Percentiles rank a stretch among this genome's conserved stretches.
phyloP scores from a whole-genome alignment of 2,797 vertebrate species.

The Neosalanx taihuensis region DNA sequence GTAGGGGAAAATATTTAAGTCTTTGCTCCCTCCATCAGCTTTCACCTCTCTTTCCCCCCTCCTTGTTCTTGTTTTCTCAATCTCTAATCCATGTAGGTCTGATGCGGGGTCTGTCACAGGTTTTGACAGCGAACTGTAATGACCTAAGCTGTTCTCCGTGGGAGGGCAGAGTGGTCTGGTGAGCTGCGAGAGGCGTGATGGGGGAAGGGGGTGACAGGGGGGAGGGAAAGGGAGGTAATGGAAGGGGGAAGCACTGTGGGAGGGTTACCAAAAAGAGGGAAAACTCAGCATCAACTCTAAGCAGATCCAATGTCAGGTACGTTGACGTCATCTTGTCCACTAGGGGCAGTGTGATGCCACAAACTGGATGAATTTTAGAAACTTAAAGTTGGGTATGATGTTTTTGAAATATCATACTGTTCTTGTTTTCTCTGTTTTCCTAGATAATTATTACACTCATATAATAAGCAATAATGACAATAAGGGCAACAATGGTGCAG shows the following conservation, averaged over 20 bases:
- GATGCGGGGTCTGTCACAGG: constrained; percentile 63
- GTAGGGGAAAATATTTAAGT: constrained; percentile 67
- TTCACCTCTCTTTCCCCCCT: constrained; percentile 61
- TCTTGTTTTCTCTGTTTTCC: no score
- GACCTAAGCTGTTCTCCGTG: constrained; percentile 66
- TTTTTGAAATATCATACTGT: no score
- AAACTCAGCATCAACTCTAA: constrained; percentile 42
- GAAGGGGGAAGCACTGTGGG: constrained; percentile 4
- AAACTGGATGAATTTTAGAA: background rate
- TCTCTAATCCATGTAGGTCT: constrained; percentile 63
- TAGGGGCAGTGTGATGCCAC: constrained; percentile 36
- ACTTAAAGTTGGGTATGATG: background rate
- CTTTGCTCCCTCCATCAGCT: constrained; percentile 67
- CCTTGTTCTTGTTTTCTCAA: constrained; percentile 69
- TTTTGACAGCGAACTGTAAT: constrained; percentile 75
- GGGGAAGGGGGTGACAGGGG: background rate
- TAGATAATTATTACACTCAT: no score
- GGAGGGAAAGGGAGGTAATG: background rate
- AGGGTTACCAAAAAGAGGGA: constrained; percentile 33
- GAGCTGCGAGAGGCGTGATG: background rate
- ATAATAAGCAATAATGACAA: no score
- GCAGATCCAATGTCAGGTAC: constrained; percentile 39
- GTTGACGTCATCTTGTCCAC: constrained; percentile 42
- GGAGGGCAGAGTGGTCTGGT: constrained; percentile 45
- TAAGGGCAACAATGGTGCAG: no score